Base-by-base conservation (phyloP, 2,113 vertebrate species). In the Pantherophis guttatus region DNA sequence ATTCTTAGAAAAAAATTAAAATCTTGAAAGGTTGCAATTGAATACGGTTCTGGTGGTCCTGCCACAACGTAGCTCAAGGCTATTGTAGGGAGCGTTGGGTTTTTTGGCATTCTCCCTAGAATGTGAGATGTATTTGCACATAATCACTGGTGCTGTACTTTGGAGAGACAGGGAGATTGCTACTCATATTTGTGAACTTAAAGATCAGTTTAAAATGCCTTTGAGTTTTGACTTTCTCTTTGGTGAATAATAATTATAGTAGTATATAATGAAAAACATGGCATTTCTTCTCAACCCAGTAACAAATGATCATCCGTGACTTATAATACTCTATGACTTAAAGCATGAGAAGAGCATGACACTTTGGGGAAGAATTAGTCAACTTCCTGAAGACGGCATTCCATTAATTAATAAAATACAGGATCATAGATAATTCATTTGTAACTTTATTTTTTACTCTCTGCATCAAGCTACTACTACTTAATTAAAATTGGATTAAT, bases 301-400 rank as follows among this genome's bases (percentile, higher is more conserved):
- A 90, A 95, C 95, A 95, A 95, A 96, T 96, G 96, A 94, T 96
- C 94, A 95, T 54, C 9, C 70, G 58, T 90, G 50, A 94, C 93
- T 21, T 48, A 96, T 93, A 95, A 90, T 93, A 95, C 93, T 93
- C 50, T 21, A 12, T 93, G 94, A 95, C 96, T 95, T 93, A 93
- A 93, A 95, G 65, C 13, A 89, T 94, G 92, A 93, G 93, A 65
- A 87, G 90, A 86, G 62, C 57, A 50, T 94, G 95, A 95, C 95
- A 95, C 95, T 53, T 94, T 94, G 96, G 94, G 95, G 95, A 97
- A 97, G 94, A 95, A 93, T 95, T 29, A 65, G n/a, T 81, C 94
- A 94, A 93, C 90, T 95, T 95, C 95, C 94, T 91, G 94, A 92
- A 97, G 95, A 93, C 94, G 92, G 94, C 65, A 95, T 96, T 96